Base-by-base conservation (phyloP, 2,888 invertebrate species). In the Rhabditoides inermis region DNA sequence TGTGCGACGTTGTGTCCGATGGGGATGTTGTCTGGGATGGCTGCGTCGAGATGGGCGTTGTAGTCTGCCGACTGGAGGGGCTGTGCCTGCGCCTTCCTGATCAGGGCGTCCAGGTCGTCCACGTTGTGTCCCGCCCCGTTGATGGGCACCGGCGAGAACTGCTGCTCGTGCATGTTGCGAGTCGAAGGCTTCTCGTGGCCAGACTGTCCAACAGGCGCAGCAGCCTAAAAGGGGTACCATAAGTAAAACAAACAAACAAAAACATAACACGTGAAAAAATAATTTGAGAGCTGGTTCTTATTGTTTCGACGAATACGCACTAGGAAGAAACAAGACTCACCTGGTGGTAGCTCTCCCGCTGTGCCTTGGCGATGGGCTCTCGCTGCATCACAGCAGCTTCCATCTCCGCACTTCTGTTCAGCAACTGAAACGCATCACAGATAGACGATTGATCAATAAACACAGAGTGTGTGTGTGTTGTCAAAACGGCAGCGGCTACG, bases 1-100 rank as follows among this genome's bases (percentile, higher is more conserved):
- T 69, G 68, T 2, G 68, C 58, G 32, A 69, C 61, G 45, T 72
- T 61, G 49, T 69, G 65, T 49, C 66, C 65, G 52, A 73, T 66
- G 44, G 70, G 66, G 26, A 73, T 60, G 55, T 73, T 73, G 58
- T 73, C 72, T 18, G 47, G 51, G 27, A 52, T 37, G 47, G 48
- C 49, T 41, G 56, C 53, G 15, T 46, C 26, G 18, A 45, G 51
- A 15, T 61, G 57, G 53, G 61, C 60, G 32, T 55, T 63, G 44
- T 45, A 32, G 7, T 23, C 18, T 20, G 40, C 54, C 12, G 58
- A 46, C 32, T 58, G 55, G 3, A 62, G 45, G 10, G 66, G 66
- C 50, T 66, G 55, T 7, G 47, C 63, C 58, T 70, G 65, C 28
- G 67, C 67, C 30, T 60, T 48, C 42, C 58, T 58, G 35, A 67